A percentile compares a stretch with the other conserved stretches of the same genome.
Conservation (phyloP, 2,797 vertebrate species). For the Loris lydekkerianus region DNA sequence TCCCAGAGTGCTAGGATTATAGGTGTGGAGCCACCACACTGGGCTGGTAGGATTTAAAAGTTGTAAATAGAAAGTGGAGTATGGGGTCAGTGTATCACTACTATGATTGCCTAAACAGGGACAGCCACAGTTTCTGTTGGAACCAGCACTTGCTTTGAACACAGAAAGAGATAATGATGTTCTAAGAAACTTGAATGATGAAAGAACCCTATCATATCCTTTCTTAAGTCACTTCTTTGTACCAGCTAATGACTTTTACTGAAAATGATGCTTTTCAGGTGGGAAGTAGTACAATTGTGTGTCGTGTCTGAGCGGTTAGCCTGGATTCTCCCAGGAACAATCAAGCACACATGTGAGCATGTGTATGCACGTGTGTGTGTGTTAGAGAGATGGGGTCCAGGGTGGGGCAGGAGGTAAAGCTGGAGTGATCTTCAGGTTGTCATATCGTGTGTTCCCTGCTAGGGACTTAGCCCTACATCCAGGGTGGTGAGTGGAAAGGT, state of each 20-base stretch:
- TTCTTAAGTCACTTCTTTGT: not conserved
- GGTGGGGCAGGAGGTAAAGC: not conserved
- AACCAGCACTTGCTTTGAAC: not conserved
- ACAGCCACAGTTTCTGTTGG: not conserved
- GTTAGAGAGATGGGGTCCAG: not conserved
- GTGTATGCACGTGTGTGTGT: not conserved
- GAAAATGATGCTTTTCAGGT: constrained; percentile 17
- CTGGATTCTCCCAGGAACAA: not conserved
- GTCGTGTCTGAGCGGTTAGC: not conserved
- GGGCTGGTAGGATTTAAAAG: not conserved
- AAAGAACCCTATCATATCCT: not conserved
- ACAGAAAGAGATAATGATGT: not conserved
- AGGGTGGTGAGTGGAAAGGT: not conserved
- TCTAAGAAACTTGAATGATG: not conserved
- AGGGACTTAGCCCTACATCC: not conserved
- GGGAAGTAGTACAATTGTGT: not conserved
- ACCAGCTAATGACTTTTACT: not conserved
- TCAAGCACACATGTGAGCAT: no score
- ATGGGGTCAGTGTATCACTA: not conserved
- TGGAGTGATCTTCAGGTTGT: not conserved
- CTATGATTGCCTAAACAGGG: not conserved
- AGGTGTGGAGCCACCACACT: no score
- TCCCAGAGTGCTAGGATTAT: no score
- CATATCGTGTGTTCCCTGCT: not conserved
- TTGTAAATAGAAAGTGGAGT: not conserved